These are phyloP conservation scores for Pelagia noctiluca DNA, from an alignment of 30 jellyfish, hydroid and myxozoan genomes.

Conservation along the genomic window DNA sequence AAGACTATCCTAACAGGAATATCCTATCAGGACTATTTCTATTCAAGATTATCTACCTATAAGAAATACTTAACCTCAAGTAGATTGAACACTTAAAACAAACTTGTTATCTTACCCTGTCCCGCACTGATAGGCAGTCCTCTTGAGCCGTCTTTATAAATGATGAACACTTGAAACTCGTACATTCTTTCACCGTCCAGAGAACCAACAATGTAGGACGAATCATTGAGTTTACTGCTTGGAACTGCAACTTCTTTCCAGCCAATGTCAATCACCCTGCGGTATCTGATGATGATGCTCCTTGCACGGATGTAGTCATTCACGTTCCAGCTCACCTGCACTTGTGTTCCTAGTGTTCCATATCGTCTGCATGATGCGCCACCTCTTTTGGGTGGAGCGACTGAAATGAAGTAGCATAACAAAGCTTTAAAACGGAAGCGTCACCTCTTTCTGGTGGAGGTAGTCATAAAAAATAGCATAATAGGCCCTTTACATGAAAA, in stretches of 20 bases:
- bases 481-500: no score
- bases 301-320: slow-evolving; percentile 51
- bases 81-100: background rate
- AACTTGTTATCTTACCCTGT: slow-evolving; percentile 34
- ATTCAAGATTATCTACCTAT: background rate
- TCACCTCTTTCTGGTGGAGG: slow-evolving; percentile 56
- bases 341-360: slow-evolving; percentile 72
- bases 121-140: slow-evolving; percentile 94
- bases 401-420: background rate
- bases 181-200: slow-evolving; percentile 64
- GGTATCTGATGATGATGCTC: slow-evolving; percentile 60
- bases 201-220: slow-evolving; percentile 18
- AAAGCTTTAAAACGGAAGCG: slow-evolving; percentile 38
- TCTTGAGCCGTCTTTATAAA: slow-evolving; percentile 62
- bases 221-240: background rate
- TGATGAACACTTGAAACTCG: slow-evolving; percentile 78
- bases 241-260: slow-evolving; percentile 49
- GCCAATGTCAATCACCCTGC: slow-evolving; percentile 52
- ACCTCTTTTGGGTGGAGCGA: slow-evolving; percentile 24
- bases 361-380: slow-evolving; percentile 23
- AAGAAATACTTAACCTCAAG: background rate
- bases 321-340: slow-evolving; percentile 57
- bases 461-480: background rate
- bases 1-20: background rate
- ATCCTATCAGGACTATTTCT: background rate